Conservation (phyloP, 2,113 vertebrate genomes). For the Cephalopterus ornatus region DNA sequence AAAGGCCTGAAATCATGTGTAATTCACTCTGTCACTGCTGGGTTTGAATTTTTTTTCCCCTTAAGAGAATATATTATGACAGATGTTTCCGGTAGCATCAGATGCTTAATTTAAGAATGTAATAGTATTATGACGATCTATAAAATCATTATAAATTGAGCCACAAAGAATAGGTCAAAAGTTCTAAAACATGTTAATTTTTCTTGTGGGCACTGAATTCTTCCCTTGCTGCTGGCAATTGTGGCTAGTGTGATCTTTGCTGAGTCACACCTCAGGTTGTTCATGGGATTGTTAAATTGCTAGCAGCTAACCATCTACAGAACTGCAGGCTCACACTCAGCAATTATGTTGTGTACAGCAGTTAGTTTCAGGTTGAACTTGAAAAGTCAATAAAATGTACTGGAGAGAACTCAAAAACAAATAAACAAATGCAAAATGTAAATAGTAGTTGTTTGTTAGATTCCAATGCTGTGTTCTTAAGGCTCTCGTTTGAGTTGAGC, state of each 20-base stretch:
- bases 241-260: neutral
- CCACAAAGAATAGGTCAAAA: neutral
- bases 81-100: neutral
- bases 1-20: neutral
- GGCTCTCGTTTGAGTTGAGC: neutral
- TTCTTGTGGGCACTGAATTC: neutral
- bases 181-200: neutral
- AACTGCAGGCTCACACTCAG: neutral
- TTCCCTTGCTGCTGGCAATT: neutral
- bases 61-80: neutral
- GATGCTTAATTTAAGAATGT: neutral
- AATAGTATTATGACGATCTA: neutral
- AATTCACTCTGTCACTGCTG: neutral
- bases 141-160: neutral
- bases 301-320: neutral
- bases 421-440: neutral
- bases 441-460: neutral
- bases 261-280: neutral
- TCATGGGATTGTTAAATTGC: neutral
- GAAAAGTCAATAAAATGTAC: neutral
- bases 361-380: neutral
- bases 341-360: neutral
- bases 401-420: neutral
- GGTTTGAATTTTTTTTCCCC: neutral
- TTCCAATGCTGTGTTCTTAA: neutral